phyloP scores from a whole-genome alignment of 2,113 vertebrate genomes.

The Passer montanus region DNA sequence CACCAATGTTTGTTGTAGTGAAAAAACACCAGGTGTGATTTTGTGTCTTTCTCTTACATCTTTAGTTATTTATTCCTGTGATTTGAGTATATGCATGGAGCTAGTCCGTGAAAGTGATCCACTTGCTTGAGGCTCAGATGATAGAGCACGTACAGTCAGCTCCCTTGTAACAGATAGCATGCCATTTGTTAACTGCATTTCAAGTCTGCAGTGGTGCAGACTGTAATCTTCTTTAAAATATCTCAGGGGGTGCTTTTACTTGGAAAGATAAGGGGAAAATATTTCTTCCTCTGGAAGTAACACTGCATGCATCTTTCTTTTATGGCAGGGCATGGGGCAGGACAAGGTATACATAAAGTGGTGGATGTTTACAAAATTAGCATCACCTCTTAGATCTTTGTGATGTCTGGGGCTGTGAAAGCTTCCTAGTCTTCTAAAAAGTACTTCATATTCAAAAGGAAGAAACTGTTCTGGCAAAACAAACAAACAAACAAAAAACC shows the following conservation, averaged over 20 bases:
- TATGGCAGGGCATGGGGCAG: background rate
- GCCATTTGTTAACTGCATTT: conserved; percentile 26
- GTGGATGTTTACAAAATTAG: background rate
- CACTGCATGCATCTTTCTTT: background rate
- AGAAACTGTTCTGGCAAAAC: background rate
- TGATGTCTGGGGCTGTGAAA: background rate
- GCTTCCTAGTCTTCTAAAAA: background rate
- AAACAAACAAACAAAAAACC: too few relatives aligned
- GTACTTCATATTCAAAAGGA: background rate
- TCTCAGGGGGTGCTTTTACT: background rate
- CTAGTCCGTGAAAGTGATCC: background rate
- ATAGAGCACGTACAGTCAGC: background rate
- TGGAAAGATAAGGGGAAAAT: conserved; percentile 33
- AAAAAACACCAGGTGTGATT: background rate
- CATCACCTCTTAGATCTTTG: background rate
- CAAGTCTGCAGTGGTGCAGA: background rate
- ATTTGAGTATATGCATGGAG: background rate
- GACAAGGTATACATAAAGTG: background rate
- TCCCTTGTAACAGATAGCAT: background rate
- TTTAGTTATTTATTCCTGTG: background rate
- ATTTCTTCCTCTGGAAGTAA: conserved; percentile 43
- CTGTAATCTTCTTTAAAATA: conserved; percentile 7
- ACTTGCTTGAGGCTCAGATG: background rate
- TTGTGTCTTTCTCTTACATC: background rate
- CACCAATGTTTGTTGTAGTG: background rate